These are phyloP conservation scores for Oxytorus armatus DNA, from an alignment of 2,888 invertebrate species.

Conservation along the genomic window DNA sequence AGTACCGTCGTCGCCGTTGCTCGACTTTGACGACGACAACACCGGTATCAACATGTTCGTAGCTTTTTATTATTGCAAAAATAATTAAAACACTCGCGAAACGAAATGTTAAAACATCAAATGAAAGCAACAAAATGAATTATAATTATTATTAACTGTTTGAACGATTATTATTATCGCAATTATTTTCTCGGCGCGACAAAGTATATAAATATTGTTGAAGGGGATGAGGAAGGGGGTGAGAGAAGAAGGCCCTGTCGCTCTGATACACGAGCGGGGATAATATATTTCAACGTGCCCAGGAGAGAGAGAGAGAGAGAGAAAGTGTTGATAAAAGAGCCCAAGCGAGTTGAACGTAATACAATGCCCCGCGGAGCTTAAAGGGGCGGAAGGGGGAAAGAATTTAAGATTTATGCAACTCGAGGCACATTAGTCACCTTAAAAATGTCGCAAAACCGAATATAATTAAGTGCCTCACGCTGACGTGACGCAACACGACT, in stretches of 20 bases:
- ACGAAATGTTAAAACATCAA: background rate
- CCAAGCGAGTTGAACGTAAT: slow-evolving; percentile 55
- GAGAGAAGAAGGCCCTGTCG: too few relatives aligned
- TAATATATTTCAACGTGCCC: slow-evolving; percentile 64
- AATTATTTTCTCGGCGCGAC: slow-evolving; percentile 16
- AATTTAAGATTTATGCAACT: slow-evolving; percentile 75
- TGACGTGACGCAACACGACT: slow-evolving; percentile 18
- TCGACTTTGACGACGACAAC: slow-evolving; percentile 84
- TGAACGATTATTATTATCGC: slow-evolving; percentile 29
- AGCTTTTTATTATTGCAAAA: background rate
- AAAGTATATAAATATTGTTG: slow-evolving; percentile 13
- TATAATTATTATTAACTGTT: slow-evolving; percentile 3
- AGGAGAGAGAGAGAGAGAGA: slow-evolving; percentile 52
- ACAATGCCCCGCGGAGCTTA: slow-evolving; percentile 33
- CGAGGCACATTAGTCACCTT: slow-evolving; percentile 72
- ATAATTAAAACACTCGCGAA: background rate
- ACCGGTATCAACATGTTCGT: slow-evolving; percentile 79
- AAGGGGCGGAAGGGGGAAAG: slow-evolving; percentile 46
- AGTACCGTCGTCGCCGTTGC: slow-evolving; percentile 86
- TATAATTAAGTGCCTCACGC: slow-evolving; percentile 66
- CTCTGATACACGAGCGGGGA: slow-evolving; percentile 31
- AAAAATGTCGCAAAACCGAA: slow-evolving; percentile 69
- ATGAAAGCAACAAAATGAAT: background rate
- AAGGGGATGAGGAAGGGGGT: background rate
- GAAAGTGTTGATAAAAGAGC: slow-evolving; percentile 51